Evolutionary conservation across 1,140 invertebrate genomes (phyloP).

Genomic region (Pogonomyrmex californicus): DNA sequence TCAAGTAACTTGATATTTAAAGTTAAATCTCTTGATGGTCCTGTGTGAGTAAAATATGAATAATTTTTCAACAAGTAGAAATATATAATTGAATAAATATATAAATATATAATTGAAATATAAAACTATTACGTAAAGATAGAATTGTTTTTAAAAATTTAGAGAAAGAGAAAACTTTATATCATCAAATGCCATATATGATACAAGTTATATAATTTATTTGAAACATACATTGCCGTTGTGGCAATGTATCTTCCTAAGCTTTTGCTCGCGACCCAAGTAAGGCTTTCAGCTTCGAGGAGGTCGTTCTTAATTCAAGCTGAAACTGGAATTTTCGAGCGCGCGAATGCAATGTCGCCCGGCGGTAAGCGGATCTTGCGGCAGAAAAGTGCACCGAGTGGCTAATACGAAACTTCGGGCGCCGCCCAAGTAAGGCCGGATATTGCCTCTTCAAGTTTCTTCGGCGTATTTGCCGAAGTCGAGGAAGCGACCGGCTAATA

Average conservation of each 20-base stretch:
- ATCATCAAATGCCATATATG: neutral
- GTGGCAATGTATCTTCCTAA: neutral
- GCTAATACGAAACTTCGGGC: slow-evolving; percentile 42
- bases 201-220: slow-evolving; percentile 23
- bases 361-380: slow-evolving; percentile 22
- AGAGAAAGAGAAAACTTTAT: neutral
- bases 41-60: too few species aligned
- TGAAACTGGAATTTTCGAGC: slow-evolving; percentile 40
- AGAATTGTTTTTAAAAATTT: neutral
- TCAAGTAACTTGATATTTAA: too few species aligned
- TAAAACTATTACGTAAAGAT: neutral
- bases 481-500: slow-evolving; percentile 16
- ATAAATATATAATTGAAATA: too few species aligned
- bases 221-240: neutral
- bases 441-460: slow-evolving; percentile 53
- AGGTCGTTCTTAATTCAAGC: slow-evolving; percentile 42
- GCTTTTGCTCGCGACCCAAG: neutral
- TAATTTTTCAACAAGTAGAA: too few species aligned
- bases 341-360: slow-evolving; percentile 17
- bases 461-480: slow-evolving; percentile 8
- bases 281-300: neutral
- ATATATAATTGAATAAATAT: too few species aligned
- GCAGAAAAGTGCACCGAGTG: slow-evolving; percentile 37
- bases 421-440: slow-evolving; percentile 10
- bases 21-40: too few species aligned